phyloP scores from a whole-genome alignment of 1,140 invertebrate species.

The Apis laboriosa region DNA sequence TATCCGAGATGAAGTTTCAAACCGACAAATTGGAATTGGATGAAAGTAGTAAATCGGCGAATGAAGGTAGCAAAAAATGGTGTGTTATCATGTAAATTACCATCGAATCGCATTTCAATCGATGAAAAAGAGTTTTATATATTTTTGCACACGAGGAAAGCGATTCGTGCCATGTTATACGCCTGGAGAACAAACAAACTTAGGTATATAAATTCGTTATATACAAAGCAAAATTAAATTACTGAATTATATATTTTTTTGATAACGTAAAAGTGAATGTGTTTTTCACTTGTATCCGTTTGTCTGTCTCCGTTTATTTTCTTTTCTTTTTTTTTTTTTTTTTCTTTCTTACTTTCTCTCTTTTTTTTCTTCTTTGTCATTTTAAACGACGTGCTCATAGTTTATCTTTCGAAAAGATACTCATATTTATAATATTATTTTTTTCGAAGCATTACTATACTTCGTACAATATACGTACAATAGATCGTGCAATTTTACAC shows the following conservation, averaged over 20 bases:
- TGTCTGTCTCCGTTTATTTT: neutral
- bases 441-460: constrained; percentile 2
- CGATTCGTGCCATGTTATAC: neutral
- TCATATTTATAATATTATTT: neutral
- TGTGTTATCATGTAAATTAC: constrained; percentile 73
- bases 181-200: neutral
- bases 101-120: constrained; percentile 1
- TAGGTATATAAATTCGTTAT: constrained; percentile 15
- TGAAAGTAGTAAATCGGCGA: constrained; percentile 17
- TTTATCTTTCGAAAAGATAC: neutral
- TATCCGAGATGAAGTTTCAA: constrained; percentile 63
- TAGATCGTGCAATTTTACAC: constrained; percentile 3
- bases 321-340: neutral
- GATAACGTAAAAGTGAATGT: neutral
- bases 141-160: constrained; percentile 9
- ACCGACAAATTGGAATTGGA: constrained; percentile 58
- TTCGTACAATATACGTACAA: constrained; percentile 5
- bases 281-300: neutral
- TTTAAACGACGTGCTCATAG: neutral
- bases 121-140: constrained; percentile 12
- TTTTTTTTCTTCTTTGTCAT: neutral
- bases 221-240: neutral
- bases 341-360: neutral
- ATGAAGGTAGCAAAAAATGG: constrained; percentile 68
- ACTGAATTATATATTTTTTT: neutral